phyloP scores from a whole-genome alignment of 2,888 invertebrate species.

The Carpatolechia fugitivella region DNA sequence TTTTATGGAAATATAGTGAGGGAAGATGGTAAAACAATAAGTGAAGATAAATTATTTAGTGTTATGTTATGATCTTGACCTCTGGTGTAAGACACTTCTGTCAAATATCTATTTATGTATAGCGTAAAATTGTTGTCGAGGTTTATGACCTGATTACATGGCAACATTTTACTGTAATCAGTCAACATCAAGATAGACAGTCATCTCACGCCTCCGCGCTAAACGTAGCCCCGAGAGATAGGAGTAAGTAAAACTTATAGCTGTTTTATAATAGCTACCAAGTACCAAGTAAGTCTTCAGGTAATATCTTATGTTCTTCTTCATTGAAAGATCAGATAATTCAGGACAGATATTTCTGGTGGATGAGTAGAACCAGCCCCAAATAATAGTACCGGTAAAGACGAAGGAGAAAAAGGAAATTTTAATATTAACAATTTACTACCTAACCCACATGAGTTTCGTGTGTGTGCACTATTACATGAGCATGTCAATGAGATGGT shows the following conservation, averaged over 20 bases:
- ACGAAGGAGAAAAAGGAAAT: too few species aligned
- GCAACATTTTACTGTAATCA: slow-evolving; percentile 16
- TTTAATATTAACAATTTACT: not conserved
- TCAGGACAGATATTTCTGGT: too few species aligned
- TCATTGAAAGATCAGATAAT: too few species aligned
- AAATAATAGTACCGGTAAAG: too few species aligned
- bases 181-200: slow-evolving; percentile 18
- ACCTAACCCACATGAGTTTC: slow-evolving; percentile 1
- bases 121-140: slow-evolving; percentile 12
- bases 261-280: not conserved
- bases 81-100: not conserved
- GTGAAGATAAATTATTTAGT: slow-evolving; percentile 11
- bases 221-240: slow-evolving; percentile 7
- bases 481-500: slow-evolving; percentile 32
- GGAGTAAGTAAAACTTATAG: not conserved
- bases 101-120: slow-evolving; percentile 9
- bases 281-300: not conserved
- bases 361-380: too few species aligned
- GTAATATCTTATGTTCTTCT: too few species aligned
- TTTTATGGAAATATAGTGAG: slow-evolving; percentile 48
- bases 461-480: slow-evolving; percentile 33
- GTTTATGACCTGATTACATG: slow-evolving; percentile 14
- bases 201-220: slow-evolving; percentile 17
- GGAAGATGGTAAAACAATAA: slow-evolving; percentile 27
- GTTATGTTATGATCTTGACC: slow-evolving; percentile 6